Base-by-base conservation (phyloP, 2,113 vertebrate species). In the Tyrannus savana region DNA sequence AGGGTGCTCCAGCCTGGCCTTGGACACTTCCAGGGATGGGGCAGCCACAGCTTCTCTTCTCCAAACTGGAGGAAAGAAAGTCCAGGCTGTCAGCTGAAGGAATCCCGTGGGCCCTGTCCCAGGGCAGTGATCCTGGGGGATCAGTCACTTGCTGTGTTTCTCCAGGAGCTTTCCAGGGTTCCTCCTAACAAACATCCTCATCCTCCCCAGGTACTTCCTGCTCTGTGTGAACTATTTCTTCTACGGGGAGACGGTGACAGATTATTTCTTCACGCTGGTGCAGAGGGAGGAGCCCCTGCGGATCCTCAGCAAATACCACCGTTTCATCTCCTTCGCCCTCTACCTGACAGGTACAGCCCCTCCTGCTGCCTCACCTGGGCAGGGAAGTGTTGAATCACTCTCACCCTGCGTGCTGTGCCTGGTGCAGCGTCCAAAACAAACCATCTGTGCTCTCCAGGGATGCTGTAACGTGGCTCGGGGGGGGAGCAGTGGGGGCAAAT, bases 181-280 rank as follows among this genome's bases (percentile, higher is more conserved):
- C 53, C 42, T 90, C 7, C 39, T 67, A 47, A 73, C 0, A 3
- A 33, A 15, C 49, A 33, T 52, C 33, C 60, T 11, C 35, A 4
- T 94, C n/a, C 55, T 84, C 41, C 73, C 18, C 96, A 99, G 99
- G 99, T 99, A 99, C 95, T 99, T 99, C 94, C 98, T 99, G 92
- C 97, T 99, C 84, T 99, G 99, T 37, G 99, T 99, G 12, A 99
- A 99, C 96, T 99, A 99, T 97, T 99, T 99, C 96, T 99, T 99
- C 98, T 99, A 99, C 4, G 99, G 99, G 0, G 99, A 99, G 97
- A 99, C 99, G 0, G 99, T 99, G 87, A 99, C 99, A 0, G 99
- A 99, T 97, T 99, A 99, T 97, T 99, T 99, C 98, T 99, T 99
- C 97, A 98, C 99, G 1, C 97, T 99, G 98, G 99, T 99, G 81